These are phyloP conservation scores for Falco punctatus DNA, from an alignment of 2,113 vertebrate species.

Conservation along the genomic window DNA sequence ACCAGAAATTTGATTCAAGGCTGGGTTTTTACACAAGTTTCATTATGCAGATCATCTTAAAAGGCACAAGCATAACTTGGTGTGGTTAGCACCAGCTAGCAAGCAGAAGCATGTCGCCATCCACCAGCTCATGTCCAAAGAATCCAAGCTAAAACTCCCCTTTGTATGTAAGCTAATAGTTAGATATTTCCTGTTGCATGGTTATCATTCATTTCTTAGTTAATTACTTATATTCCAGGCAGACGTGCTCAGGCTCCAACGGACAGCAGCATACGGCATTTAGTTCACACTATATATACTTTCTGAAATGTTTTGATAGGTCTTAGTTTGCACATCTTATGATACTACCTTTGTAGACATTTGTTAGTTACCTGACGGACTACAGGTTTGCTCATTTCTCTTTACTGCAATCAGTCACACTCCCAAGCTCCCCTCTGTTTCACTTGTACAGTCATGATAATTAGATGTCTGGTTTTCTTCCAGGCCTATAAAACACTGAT, in stretches of 20 bases:
- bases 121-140: not conserved
- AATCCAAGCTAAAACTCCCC: not conserved
- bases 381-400: not conserved
- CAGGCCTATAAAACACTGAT: not conserved
- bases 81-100: not conserved
- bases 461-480: not conserved
- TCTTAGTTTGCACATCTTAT: not conserved
- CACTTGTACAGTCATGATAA: not conserved
- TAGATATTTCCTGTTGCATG: not conserved
- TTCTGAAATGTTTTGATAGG: not conserved
- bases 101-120: not conserved
- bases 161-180: not conserved
- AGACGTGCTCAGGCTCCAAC: not conserved
- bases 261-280: not conserved
- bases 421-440: not conserved
- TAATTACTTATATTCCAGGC: not conserved
- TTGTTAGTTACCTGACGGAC: not conserved
- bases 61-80: not conserved
- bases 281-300: not conserved
- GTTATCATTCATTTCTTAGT: not conserved
- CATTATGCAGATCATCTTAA: accelerated
- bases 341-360: not conserved
- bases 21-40: not conserved
- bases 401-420: not conserved
- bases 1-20: not conserved